Evolutionary conservation across 1,140 invertebrate species (phyloP).

Genomic region (Cydia splendana): DNA sequence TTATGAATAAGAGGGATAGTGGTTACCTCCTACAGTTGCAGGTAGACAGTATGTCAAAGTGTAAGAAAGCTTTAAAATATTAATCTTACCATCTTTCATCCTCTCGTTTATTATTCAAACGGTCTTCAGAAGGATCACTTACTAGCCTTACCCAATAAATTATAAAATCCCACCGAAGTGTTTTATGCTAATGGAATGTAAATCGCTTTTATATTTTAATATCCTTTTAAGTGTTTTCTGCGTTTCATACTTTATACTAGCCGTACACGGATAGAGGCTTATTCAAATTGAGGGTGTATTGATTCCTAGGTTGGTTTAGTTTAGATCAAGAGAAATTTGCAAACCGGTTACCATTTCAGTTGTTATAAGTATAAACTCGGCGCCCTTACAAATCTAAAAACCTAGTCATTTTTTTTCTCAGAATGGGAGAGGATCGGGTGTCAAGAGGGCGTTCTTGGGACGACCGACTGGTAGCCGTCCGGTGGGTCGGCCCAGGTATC

Average conservation of each 20-base stretch:
- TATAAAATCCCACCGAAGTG: conserved; percentile 49
- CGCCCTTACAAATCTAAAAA: too few species aligned
- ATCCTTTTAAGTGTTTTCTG: conserved; percentile 33
- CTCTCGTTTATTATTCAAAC: conserved; percentile 51
- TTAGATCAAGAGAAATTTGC: too few species aligned
- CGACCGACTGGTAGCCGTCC: too few species aligned
- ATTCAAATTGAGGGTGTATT: background rate
- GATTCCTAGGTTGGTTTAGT: background rate
- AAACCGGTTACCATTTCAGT: too few species aligned
- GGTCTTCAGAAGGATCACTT: conserved; percentile 50
- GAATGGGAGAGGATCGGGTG: too few species aligned
- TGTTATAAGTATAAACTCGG: too few species aligned
- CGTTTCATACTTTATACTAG: background rate
- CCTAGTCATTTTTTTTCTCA: too few species aligned
- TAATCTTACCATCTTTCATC: conserved; percentile 45
- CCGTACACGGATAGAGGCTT: background rate
- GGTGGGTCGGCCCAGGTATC: too few species aligned
- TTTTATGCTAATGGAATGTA: conserved; percentile 54
- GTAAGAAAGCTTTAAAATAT: conserved; percentile 46
- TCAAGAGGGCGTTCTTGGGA: too few species aligned
- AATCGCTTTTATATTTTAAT: conserved; percentile 42
- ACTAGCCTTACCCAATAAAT: conserved; percentile 48
- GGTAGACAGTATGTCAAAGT: background rate
- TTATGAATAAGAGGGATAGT: too few species aligned
- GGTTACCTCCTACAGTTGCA: background rate